Percentiles rank a stretch among this genome's conserved stretches.
phyloP scores from a whole-genome alignment of 2,888 invertebrate species.

The Acronicta alni region DNA sequence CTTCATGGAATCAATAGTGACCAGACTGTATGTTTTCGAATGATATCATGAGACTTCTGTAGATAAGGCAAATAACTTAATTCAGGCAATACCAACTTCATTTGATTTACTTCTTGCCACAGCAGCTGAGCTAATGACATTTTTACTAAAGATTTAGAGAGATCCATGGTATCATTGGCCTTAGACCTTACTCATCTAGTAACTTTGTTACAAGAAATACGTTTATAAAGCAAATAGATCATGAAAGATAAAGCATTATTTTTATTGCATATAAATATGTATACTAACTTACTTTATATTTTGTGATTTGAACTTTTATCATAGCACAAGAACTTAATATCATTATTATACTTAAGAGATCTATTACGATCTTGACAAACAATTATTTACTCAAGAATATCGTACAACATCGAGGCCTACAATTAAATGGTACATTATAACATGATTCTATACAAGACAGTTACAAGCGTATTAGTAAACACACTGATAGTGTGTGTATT shows the following conservation, averaged over 20 bases:
- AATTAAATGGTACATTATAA: constrained; percentile 20
- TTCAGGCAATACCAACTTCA: constrained; percentile 18
- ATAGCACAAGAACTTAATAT: constrained; percentile 58
- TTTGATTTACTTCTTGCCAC: constrained; percentile 14
- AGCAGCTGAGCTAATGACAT: constrained; percentile 11
- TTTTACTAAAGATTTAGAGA: constrained; percentile 25
- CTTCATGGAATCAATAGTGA: constrained; percentile 31
- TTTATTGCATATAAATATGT: constrained; percentile 39
- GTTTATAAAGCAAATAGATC: constrained; percentile 28
- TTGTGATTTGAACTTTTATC: constrained; percentile 64
- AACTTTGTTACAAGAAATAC: constrained; percentile 48
- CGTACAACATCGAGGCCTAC: constrained; percentile 40
- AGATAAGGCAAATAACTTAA: constrained; percentile 25
- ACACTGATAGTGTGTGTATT: constrained; percentile 2
- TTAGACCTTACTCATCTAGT: constrained; percentile 33
- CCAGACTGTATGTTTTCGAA: constrained; percentile 18
- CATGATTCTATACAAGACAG: constrained; percentile 12
- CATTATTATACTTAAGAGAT: constrained; percentile 50
- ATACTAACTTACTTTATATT: constrained; percentile 52
- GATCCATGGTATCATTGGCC: constrained; percentile 27
- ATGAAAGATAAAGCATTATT: constrained; percentile 35
- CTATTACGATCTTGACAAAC: constrained; percentile 45
- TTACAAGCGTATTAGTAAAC: constrained; percentile 19
- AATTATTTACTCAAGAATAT: constrained; percentile 36
- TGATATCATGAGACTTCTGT: constrained; percentile 3